Evolutionary conservation across 1,140 invertebrate species (phyloP).

Genomic region (Globodera rostochiensis): DNA sequence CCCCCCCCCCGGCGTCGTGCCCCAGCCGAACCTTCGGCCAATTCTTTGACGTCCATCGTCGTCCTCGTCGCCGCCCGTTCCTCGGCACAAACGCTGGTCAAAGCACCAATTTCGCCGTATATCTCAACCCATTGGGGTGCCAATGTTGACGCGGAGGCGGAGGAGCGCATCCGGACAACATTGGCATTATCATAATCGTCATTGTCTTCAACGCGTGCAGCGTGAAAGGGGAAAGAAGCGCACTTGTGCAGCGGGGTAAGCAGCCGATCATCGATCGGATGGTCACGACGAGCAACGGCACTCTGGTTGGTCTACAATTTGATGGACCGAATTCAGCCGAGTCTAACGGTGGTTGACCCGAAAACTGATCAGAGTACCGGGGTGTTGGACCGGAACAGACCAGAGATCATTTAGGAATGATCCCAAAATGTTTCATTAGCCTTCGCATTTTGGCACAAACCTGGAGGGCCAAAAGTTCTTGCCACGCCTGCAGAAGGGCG

Average conservation of each 20-base stretch:
- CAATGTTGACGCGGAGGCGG: background rate
- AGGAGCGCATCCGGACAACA: background rate
- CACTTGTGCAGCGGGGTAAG: background rate
- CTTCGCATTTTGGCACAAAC: background rate
- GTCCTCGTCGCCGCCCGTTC: background rate
- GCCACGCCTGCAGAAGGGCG: background rate
- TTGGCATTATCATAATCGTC: background rate
- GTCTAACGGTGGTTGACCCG: no score
- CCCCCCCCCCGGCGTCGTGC: background rate
- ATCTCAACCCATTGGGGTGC: background rate
- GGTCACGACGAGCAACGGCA: conserved; percentile 2
- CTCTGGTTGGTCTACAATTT: background rate
- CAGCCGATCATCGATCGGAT: background rate
- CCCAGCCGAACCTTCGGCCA: background rate
- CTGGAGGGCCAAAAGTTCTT: background rate
- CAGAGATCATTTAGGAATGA: no score
- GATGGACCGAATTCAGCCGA: background rate
- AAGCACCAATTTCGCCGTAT: conserved; percentile 4
- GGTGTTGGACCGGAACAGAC: background rate
- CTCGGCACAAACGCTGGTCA: background rate
- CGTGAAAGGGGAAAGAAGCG: background rate
- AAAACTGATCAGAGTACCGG: background rate
- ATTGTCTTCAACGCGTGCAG: background rate
- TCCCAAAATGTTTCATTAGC: no score
- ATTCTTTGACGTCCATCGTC: background rate